These are phyloP conservation scores for Herminia tarsipennalis DNA, from an alignment of 2,888 invertebrate genomes.

Conservation along the genomic window DNA sequence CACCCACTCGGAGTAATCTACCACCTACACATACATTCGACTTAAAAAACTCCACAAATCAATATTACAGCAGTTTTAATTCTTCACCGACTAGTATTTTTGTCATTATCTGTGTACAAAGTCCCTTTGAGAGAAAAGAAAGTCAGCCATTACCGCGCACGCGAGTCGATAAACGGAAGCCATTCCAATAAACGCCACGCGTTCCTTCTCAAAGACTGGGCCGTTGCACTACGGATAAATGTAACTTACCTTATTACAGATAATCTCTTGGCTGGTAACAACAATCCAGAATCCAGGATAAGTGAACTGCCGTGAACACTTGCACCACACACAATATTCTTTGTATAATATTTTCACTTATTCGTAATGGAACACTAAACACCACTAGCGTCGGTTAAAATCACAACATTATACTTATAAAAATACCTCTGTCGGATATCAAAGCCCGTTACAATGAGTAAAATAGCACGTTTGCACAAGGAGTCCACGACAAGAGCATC, in stretches of 20 bases:
- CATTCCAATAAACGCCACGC: conserved; percentile 77
- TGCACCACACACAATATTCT: conserved; percentile 77
- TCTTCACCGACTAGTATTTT: conserved; percentile 37
- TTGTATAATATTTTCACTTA: conserved; percentile 71
- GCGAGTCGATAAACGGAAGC: conserved; percentile 83
- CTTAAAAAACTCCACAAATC: conserved; percentile 50
- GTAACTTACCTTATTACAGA: conserved; percentile 68
- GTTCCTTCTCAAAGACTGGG: conserved; percentile 43
- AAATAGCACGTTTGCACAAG: conserved; percentile 77
- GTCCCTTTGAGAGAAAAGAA: conserved; percentile 66
- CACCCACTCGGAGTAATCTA: conserved; percentile 60
- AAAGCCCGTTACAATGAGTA: conserved; percentile 74
- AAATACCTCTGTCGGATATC: conserved; percentile 68
- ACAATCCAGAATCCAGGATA: conserved; percentile 81
- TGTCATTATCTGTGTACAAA: conserved; percentile 45
- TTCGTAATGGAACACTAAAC: conserved; percentile 72
- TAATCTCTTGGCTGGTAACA: conserved; percentile 63
- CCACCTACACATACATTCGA: conserved; percentile 38
- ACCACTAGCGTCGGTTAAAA: conserved; percentile 72
- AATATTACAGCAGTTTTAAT: conserved; percentile 38
- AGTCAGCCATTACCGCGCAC: conserved; percentile 85
- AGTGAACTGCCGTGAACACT: conserved; percentile 68
- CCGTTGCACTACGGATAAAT: conserved; percentile 35
- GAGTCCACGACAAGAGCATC: conserved; percentile 82
- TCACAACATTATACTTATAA: conserved; percentile 78